Evolutionary conservation across 1,140 invertebrate species (phyloP), one percentile per base, ranked within the genome.

Genomic region (Pseudomyrmex concolor): DNA sequence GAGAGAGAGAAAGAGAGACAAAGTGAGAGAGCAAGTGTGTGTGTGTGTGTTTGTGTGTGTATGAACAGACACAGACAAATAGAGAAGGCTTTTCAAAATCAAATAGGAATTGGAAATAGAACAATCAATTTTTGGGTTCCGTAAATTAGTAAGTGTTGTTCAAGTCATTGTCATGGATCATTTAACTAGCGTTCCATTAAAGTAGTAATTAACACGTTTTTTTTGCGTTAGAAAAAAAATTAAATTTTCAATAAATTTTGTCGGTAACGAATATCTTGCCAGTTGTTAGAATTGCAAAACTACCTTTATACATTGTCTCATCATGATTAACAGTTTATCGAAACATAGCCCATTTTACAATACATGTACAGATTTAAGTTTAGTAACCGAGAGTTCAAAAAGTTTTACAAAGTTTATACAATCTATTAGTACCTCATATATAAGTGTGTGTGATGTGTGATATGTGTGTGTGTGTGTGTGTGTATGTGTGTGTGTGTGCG

Each of bases 81-180:
- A 34, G 34, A 34, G 5, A 34, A 7, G 34, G 0, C 34, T 34
- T 34, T 34, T 34, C 5, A 83, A 13, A 51, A 51, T 84, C 67
- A 92, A 89, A 83, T 91, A 91, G 90, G 89, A 92, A 92, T 91
- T 92, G 86, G 85, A 87, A 85, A 78, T 82, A 86, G 83, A 83
- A 90, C 82, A 80, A 66, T 87, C 51, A 43, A 84, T 83, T 25
- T 34, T 43, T 85, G 73, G 86, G 86, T 88, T 86, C 90, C 85
- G 54, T 50, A 71, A 80, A 71, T 71, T 59, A 80, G 43, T 59
- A 59, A 50, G 34, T 81, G 62, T 81, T 34, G 7, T 84, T 34
- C 50, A 51, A 51, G 13, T 50, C 15, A 54, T 15, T 60, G 43
- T 51, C 25, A 78, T 57, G 25, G 62, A 17, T 17, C 45, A 64